Percentiles rank a stretch among this genome's conserved stretches.
Conservation (phyloP, 2,888 invertebrate species). For the Magallana nippona region DNA sequence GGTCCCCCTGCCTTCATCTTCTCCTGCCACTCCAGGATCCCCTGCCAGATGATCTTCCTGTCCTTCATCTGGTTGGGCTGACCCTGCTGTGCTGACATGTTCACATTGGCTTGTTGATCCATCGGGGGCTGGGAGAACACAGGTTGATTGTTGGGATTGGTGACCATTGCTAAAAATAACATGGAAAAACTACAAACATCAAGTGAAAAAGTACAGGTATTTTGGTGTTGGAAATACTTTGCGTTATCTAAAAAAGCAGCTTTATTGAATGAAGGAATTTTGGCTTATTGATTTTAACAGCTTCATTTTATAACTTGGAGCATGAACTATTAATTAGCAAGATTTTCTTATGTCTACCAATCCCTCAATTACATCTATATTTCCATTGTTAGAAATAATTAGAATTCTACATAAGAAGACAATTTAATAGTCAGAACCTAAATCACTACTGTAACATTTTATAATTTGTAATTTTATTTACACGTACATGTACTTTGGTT, state of each 20-base stretch:
- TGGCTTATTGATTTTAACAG: too few relatives aligned
- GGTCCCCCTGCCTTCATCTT: conserved; percentile 87
- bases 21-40: conserved; percentile 92
- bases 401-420: not conserved
- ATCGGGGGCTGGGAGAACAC: not conserved
- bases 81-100: conserved; percentile 20
- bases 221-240: too few relatives aligned
- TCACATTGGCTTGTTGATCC: not conserved
- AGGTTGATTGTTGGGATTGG: conserved; percentile 28
- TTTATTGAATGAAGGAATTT: too few relatives aligned
- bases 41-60: conserved; percentile 67
- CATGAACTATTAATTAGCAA: too few relatives aligned
- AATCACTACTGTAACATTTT: too few relatives aligned
- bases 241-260: too few relatives aligned
- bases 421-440: too few relatives aligned
- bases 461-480: not conserved
- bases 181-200: not conserved
- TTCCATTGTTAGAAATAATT: not conserved
- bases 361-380: too few relatives aligned
- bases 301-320: too few relatives aligned
- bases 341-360: too few relatives aligned
- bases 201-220: too few relatives aligned
- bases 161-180: conserved; percentile 1
- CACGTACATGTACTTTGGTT: not conserved
- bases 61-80: conserved; percentile 52